Evolutionary conservation across 2,888 invertebrate species (phyloP).

Genomic region (Mimas tiliae): DNA sequence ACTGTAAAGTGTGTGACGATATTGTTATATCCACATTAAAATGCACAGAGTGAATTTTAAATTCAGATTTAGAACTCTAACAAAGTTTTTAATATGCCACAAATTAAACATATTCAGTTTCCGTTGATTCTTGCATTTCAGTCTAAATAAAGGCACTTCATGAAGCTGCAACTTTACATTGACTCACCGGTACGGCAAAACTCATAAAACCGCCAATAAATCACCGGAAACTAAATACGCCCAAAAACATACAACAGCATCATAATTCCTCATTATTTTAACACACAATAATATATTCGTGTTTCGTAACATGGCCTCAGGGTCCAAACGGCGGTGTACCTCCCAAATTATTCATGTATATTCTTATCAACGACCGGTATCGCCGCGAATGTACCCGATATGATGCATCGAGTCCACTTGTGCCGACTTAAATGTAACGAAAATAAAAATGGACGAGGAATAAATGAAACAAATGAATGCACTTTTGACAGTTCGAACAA

Average conservation of each 20-base stretch:
- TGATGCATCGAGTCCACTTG: constrained; percentile 21
- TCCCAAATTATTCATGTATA: constrained; percentile 36
- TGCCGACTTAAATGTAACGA: constrained; percentile 8
- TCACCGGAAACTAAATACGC: constrained; percentile 15
- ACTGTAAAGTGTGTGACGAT: background rate
- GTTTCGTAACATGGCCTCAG: constrained; percentile 36
- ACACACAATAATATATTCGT: constrained; percentile 26
- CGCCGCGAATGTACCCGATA: constrained; percentile 13
- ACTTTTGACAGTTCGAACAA: constrained; percentile 1
- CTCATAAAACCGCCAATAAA: constrained; percentile 16
- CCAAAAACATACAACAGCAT: constrained; percentile 15
- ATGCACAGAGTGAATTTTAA: background rate
- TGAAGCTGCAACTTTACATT: too few relatives aligned
- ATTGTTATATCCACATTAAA: background rate
- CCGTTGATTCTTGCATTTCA: background rate
- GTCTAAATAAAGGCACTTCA: background rate
- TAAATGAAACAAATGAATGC: constrained; percentile 12
- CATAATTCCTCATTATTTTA: constrained; percentile 18
- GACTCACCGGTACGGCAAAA: background rate
- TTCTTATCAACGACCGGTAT: constrained; percentile 31
- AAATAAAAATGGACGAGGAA: constrained; percentile 9
- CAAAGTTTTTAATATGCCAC: background rate
- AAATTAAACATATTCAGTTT: background rate
- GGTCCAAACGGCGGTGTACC: constrained; percentile 35
- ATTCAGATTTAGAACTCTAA: background rate